Evolutionary conservation across 1,140 invertebrate genomes (phyloP), one percentile per base, ranked within the genome.

Genomic region (Steinernema feltiae): DNA sequence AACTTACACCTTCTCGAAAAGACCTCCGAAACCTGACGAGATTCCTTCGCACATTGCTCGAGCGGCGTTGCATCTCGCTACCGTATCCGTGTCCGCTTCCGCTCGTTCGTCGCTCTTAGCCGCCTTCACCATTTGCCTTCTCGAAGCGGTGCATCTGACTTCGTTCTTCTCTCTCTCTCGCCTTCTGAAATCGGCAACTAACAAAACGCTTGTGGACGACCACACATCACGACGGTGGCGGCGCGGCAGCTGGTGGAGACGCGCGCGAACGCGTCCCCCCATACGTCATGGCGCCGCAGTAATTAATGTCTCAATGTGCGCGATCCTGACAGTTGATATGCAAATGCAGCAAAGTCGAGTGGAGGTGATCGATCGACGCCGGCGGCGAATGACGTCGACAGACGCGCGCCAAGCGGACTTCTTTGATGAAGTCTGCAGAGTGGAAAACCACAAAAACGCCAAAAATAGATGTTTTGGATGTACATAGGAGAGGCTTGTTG

Each of bases 271-370:
- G n/a, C n/a, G n/a, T n/a, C 53, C 7, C 18, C 53, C 53, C 7
- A 63, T 63, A 63, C 24, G 53, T 63, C 53, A 63, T 63, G n/a
- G n/a, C n/a, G n/a, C 24, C 18, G 35, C 7, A 41, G 53, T 63
- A 63, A 63, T 63, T 63, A 63, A 63, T 63, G 53, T 63, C 53
- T 63, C 53, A 3, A 63, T 15, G 24, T 3, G 12, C 53, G 53
- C 53, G 53, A 63, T 63, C 53, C 24, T 63, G 53, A 63, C 53
- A 63, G 53, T 63, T 63, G 53, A 63, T 63, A 63, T 63, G 53
- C 53, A 63, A 63, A 63, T 63, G 53, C 24, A 21, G 18, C 53
- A 3, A n/a, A n/a, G 2, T 63, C 2, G 53, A 63, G 24, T 3
- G 12, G 53, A 63, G 53, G 53, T 63, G 53, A 63, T 63, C 53